Base-by-base conservation (phyloP, 1,140 invertebrate genomes). In the Venturia canescens region DNA sequence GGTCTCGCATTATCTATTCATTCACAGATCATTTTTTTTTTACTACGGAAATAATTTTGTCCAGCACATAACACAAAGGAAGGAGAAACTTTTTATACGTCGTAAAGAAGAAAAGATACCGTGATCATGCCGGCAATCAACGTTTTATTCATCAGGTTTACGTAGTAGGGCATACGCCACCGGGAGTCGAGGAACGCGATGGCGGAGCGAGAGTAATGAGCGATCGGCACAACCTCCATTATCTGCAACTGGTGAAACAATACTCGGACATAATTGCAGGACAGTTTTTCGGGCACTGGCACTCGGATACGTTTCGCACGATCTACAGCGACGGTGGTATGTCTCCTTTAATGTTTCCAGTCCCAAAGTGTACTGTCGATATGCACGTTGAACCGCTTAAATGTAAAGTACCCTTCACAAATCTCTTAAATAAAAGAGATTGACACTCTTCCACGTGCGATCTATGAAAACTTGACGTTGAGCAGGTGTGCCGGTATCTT, bases 201-300 rank as follows among this genome's bases (percentile, higher is more conserved):
- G 92, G 94, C 57, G 94, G 94, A 0, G 92, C 94, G 31, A 89
- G 93, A 44, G 92, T 92, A 67, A 94, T 94, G 84, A 94, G 93
- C 34, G 94, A 95, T 76, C 93, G 93, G 74, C 94, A 96, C 85
- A 96, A 96, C 87, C 92, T 92, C 53, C 93, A 93, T 67, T 98
- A 97, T 88, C 87, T 98, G 29, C 91, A 95, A 69, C 90, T 96
- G 80, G 94, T 98, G 0, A 93, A 95, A 15, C 94, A 94, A 80
- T 96, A 96, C 87, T 93, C 95, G 15, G 92, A 94, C 77, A 96
- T 97, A 77, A 98, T 98, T 80, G 94, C 95, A 13, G 97, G 97
- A 34, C 97, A 98, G 91, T 98, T 98, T 91, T 98, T 98, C 86
- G 97, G 97, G 3, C 97, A 98, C 88, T 94, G 97, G 80, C 98